Evolutionary conservation across 1,140 invertebrate genomes (phyloP), one percentile per base, ranked within the genome.

Genomic region (Dinothrombium tinctorium): DNA sequence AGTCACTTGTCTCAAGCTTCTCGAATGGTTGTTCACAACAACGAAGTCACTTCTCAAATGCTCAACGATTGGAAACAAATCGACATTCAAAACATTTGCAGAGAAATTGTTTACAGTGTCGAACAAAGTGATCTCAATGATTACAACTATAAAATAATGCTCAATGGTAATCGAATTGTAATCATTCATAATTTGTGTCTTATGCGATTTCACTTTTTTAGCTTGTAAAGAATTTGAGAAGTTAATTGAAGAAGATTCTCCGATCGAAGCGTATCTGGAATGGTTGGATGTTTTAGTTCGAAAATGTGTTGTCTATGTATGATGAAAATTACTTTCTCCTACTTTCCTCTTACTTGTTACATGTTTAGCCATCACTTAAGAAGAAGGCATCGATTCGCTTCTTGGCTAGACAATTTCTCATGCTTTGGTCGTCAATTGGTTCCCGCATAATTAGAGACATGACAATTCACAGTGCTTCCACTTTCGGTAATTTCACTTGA

Each of bases 1-100:
- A 69, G 69, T 48, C 69, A 72, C 51, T 52, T 72, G 49, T 65
- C 67, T 24, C 66, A 69, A 51, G 66, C 69, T 24, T 63, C 66
- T 6, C 51, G 66, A 15, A 63, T 65, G 45, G 64, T 69, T 12
- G 54, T 72, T 7, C 60, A 64, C 47, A 66, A 69, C 44, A 54
- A 60, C 14, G 61, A 65, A 42, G 61, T 69, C 49, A 65, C 67
- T 22, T 57, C 55, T 26, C 64, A 69, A 53, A 68, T 71, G 65
- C 49, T 67, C 15, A 58, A 62, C 32, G 68, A 71, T 51, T 65
- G 62, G 62, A 46, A 54, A 14, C 55, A 50, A 31, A 49, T 64
- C 0, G 62, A 65, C 45, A 47, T 61, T 9, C 55, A 56, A 33
- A 53, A 55, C 20, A 60, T 64, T 33, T 50, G 54, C 25, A 54